Conservation (phyloP, 1,140 invertebrate species). For the Lasioglossum baleicum region DNA sequence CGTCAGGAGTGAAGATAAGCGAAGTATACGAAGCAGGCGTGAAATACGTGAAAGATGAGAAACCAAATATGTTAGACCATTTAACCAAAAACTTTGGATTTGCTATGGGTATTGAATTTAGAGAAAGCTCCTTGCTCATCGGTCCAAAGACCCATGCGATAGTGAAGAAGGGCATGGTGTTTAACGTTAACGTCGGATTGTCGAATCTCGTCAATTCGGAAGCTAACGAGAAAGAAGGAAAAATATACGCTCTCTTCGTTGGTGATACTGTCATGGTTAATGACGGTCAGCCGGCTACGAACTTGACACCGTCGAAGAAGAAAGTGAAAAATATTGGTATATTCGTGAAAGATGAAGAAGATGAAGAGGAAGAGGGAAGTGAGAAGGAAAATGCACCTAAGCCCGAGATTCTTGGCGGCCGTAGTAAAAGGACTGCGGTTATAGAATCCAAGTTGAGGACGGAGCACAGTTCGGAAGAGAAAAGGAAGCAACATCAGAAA, state of each 20-base stretch:
- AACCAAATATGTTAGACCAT: slow-evolving; percentile 92
- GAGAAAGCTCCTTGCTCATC: slow-evolving; percentile 95
- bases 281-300: slow-evolving; percentile 90
- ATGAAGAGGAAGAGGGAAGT: slow-evolving; percentile 90
- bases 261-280: slow-evolving; percentile 98
- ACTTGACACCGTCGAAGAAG: slow-evolving; percentile 96
- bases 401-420: slow-evolving; percentile 82
- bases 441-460: slow-evolving; percentile 97
- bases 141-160: slow-evolving; percentile 91
- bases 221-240: slow-evolving; percentile 91
- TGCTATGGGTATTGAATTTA: slow-evolving; percentile 98
- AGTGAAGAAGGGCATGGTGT: slow-evolving; percentile 97
- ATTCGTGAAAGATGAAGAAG: slow-evolving; percentile 96
- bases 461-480: slow-evolving; percentile 98
- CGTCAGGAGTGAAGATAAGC: slow-evolving; percentile 91
- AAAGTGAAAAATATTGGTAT: slow-evolving; percentile 98
- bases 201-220: slow-evolving; percentile 92
- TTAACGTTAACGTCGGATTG: slow-evolving; percentile 97
- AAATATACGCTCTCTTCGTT: slow-evolving; percentile 96
- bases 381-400: slow-evolving; percentile 85
- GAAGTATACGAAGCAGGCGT: slow-evolving; percentile 94
- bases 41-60: slow-evolving; percentile 92
- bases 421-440: slow-evolving; percentile 95
- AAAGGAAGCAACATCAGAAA: slow-evolving; percentile 97
- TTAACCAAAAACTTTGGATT: slow-evolving; percentile 97